These are phyloP conservation scores for Dasypus novemcinctus DNA, from an alignment of 2,113 vertebrate genomes.

Conservation along the genomic window DNA sequence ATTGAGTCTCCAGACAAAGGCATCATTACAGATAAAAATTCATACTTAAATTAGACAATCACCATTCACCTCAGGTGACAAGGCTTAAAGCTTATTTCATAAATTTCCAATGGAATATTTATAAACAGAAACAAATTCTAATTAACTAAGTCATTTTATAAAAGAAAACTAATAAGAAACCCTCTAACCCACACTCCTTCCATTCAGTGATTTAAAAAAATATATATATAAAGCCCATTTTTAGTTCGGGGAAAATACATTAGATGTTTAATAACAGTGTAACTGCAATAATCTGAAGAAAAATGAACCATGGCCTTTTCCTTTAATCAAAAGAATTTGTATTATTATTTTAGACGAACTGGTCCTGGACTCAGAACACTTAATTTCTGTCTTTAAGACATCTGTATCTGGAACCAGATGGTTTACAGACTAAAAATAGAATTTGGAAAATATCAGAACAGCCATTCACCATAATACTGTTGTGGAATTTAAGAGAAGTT, in stretches of 20 bases:
- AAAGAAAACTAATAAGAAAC: slow-evolving; percentile 50
- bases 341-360: slow-evolving; percentile 46
- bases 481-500: too few species aligned
- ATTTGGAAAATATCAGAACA: background rate
- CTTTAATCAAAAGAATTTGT: slow-evolving; percentile 42
- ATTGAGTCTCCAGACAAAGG: slow-evolving; percentile 62
- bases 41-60: slow-evolving; percentile 75
- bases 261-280: background rate
- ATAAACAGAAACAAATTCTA: slow-evolving; percentile 79
- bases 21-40: slow-evolving; percentile 61
- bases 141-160: slow-evolving; percentile 74
- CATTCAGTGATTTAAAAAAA: slow-evolving; percentile 4
- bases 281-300: background rate
- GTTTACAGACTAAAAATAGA: background rate
- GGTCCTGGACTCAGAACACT: background rate
- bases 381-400: slow-evolving; percentile 8
- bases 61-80: slow-evolving; percentile 68
- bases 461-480: background rate
- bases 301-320: slow-evolving; percentile 23
- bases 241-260: slow-evolving; percentile 4
- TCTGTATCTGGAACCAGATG: background rate
- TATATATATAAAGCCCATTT: slow-evolving; percentile 36
- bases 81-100: slow-evolving; percentile 74
- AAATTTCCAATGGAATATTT: slow-evolving; percentile 78
- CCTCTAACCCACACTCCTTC: slow-evolving; percentile 39